phyloP scores from a whole-genome alignment of 2,888 invertebrate genomes.

The Ormyrus pomaceus region DNA sequence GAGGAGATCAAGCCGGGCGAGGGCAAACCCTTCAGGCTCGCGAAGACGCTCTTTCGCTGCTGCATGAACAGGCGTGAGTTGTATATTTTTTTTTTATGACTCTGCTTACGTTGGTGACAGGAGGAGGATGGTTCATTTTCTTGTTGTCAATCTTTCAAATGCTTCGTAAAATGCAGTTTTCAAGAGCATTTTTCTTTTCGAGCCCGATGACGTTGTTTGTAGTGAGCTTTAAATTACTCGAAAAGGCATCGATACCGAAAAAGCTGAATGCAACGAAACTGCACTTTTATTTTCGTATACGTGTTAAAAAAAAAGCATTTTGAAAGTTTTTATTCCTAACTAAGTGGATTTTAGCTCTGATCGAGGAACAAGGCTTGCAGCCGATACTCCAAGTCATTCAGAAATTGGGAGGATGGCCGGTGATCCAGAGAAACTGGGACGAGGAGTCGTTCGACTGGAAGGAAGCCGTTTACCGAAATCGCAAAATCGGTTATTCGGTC shows the following conservation, averaged over 20 bases:
- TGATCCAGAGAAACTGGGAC: slow-evolving; percentile 84
- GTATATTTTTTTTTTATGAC: not conserved
- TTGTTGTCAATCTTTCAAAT: not conserved
- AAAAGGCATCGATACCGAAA: no score
- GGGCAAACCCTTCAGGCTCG: slow-evolving; percentile 84
- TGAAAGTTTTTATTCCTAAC: slow-evolving; percentile 42
- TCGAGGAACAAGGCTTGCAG: slow-evolving; percentile 84
- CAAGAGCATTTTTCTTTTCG: no score
- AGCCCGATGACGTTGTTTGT: no score
- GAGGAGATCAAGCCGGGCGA: slow-evolving; percentile 78
- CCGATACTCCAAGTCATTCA: slow-evolving; percentile 84
- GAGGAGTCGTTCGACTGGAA: slow-evolving; percentile 85
- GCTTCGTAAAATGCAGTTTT: no score
- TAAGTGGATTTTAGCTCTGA: slow-evolving; percentile 79
- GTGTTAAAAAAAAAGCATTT: not conserved
- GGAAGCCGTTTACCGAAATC: slow-evolving; percentile 86
- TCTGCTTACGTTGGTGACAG: not conserved
- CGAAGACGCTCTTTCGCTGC: slow-evolving; percentile 89
- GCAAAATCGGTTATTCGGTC: slow-evolving; percentile 86
- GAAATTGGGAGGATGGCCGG: slow-evolving; percentile 92
- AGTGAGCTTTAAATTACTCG: no score
- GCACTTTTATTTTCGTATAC: no score
- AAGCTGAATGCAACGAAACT: no score
- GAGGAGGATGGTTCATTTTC: not conserved
- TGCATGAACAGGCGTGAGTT: slow-evolving; percentile 92